Base-by-base conservation (phyloP, 1,140 invertebrate genomes). In the Drosophila teissieri region DNA sequence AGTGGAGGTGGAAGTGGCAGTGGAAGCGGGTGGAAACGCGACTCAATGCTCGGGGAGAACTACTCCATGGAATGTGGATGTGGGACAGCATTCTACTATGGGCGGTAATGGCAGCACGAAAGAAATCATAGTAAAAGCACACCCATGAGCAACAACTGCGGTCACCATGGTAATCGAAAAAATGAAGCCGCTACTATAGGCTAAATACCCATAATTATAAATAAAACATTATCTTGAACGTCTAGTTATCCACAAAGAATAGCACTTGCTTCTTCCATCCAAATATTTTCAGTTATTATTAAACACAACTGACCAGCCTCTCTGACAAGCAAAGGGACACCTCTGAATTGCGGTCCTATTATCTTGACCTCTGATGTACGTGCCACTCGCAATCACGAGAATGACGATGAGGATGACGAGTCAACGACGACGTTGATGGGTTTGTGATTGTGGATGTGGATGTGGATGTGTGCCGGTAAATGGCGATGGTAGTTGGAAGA, bases 121-220 rank as follows among this genome's bases (percentile, higher is more conserved):
- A 79, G 75, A 88, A 86, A 76, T 82, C 78, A 82, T 79, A 73
- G 56, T 62, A 73, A 61, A 72, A 65, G 73, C 48, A 62, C 46
- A 57, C 37, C 31, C 27, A 39, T 31, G 49, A 7, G 2, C 7
- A 6, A 40, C 52, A 68, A 19, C 37, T 65, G 46, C 27, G 61
- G 61, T 36, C 14, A n/a, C 8, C 10, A 42, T 45, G 31, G 19
- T 64, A 58, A 34, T 42, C 24, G 27, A 24, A n/a, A 31, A 39
- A 31, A 3, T 31, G 31, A 31, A 31, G 8, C 2, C 31, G 31
- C 31, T 31, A 1, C 15, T 4, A 3, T 11, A 44, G 42, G 7
- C 11, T 44, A 19, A 15, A 44, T 17, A 39, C 3, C 12, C 37
- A 14, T 39, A 39, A 31, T 31, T 31, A 31, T 31, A 3, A 31